Evolutionary conservation across 2,113 vertebrate species (phyloP).

Genomic region (Caranx ignobilis): DNA sequence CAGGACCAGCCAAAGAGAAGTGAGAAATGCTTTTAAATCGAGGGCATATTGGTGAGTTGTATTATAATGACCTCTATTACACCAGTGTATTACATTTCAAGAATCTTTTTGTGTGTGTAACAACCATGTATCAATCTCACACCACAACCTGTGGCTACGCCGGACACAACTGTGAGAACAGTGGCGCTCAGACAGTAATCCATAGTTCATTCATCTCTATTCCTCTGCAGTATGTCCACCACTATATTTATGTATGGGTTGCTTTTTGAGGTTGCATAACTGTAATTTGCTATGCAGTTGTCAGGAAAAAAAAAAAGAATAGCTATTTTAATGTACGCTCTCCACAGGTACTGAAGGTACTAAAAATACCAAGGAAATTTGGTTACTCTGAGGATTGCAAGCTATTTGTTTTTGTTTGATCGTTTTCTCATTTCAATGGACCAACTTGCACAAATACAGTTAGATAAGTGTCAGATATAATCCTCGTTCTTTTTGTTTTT

Average conservation of each 20-base stretch:
- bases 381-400: constrained; percentile 44
- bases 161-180: constrained; percentile 61
- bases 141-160: constrained; percentile 51
- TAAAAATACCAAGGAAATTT: constrained; percentile 13
- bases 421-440: constrained; percentile 21
- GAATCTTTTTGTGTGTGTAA: constrained; percentile 44
- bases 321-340: constrained; percentile 32
- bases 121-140: constrained; percentile 57
- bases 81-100: constrained; percentile 65
- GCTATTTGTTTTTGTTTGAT: constrained; percentile 27
- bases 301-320: constrained; percentile 18
- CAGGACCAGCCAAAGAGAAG: constrained; percentile 55
- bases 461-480: not conserved
- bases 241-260: constrained; percentile 72
- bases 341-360: constrained; percentile 61
- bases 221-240: constrained; percentile 56
- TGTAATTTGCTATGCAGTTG: constrained; percentile 23
- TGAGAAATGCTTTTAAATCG: constrained; percentile 55
- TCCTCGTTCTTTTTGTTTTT: not conserved
- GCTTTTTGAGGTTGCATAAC: constrained; percentile 31
- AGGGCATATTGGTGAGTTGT: constrained; percentile 56
- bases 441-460: constrained; percentile 12
- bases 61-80: constrained; percentile 66
- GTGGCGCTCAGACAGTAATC: constrained; percentile 45
- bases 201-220: constrained; percentile 58